Percentiles rank a stretch among this genome's conserved stretches.
phyloP scores from a whole-genome alignment of 2,888 invertebrate genomes.

The Synanthedon formicaeformis region DNA sequence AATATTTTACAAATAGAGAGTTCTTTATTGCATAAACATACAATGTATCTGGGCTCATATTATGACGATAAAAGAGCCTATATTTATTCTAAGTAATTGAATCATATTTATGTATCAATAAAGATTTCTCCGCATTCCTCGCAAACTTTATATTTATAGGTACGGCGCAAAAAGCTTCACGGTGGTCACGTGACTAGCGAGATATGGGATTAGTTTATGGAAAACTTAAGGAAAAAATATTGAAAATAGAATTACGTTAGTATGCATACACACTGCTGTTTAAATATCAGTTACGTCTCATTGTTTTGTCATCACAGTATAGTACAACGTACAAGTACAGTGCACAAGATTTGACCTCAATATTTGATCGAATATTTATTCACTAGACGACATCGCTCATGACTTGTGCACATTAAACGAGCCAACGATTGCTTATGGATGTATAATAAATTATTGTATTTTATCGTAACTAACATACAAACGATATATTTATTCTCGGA shows the following conservation, averaged over 20 bases:
- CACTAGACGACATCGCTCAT: slow-evolving; percentile 19
- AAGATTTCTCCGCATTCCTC: no score
- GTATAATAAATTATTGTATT: neutral
- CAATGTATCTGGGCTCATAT: no score
- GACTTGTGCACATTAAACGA: slow-evolving; percentile 15
- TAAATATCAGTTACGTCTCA: slow-evolving; percentile 42
- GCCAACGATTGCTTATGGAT: slow-evolving; percentile 25
- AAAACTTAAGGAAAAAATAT: slow-evolving; percentile 26
- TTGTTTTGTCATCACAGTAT: slow-evolving; percentile 33
- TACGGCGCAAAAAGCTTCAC: no score
- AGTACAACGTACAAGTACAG: slow-evolving; percentile 37
- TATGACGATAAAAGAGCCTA: no score
- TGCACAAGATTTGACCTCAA: slow-evolving; percentile 52
- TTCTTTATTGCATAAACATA: no score
- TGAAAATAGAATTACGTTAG: slow-evolving; percentile 15
- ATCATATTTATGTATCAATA: no score
- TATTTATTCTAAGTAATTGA: no score
- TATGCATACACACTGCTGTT: slow-evolving; percentile 25
- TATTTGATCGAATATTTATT: slow-evolving; percentile 40
- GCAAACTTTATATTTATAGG: no score
- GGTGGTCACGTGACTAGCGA: no score
- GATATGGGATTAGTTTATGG: no score
- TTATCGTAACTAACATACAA: neutral
- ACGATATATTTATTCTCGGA: neutral
- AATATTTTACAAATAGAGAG: no score